Percentiles rank a stretch among this genome's conserved stretches.
Conservation (phyloP, 2,797 vertebrate species). For the Thalassophryne amazonica region DNA sequence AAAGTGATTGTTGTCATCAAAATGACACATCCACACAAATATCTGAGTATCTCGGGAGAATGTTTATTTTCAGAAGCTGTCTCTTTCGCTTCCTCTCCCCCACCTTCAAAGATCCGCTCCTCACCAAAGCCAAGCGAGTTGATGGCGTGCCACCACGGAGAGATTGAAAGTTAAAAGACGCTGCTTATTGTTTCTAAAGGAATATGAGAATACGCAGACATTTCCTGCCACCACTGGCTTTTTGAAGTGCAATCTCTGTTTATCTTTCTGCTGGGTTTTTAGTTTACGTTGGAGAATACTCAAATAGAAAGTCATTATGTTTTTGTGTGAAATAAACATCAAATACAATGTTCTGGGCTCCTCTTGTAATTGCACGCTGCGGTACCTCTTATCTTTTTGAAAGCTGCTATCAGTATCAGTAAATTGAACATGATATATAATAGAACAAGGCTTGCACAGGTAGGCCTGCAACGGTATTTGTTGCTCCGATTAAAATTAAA, state of each 20-base stretch:
- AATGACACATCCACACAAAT: constrained; percentile 51
- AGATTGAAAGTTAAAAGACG: constrained; percentile 66
- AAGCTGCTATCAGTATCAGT: constrained; percentile 32
- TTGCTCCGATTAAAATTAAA: constrained; percentile 27
- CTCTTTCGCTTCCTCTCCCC: constrained; percentile 50
- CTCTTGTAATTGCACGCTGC: constrained; percentile 32
- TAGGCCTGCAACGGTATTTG: constrained; percentile 2
- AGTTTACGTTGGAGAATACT: constrained; percentile 60
- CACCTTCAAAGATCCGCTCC: constrained; percentile 62
- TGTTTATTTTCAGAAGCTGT: constrained; percentile 66
- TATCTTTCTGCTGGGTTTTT: constrained; percentile 62
- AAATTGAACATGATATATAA: constrained; percentile 34
- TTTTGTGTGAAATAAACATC: constrained; percentile 47
- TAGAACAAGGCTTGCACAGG: constrained; percentile 15
- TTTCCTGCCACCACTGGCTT: constrained; percentile 53
- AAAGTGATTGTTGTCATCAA: constrained; percentile 55
- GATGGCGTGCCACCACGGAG: constrained; percentile 50
- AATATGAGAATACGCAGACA: constrained; percentile 58
- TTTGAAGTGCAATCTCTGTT: constrained; percentile 68
- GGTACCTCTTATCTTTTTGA: constrained; percentile 35
- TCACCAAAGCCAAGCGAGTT: constrained; percentile 46
- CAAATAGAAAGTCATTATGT: constrained; percentile 37
- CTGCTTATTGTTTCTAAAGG: constrained; percentile 72
- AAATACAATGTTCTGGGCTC: constrained; percentile 19
- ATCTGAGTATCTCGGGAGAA: constrained; percentile 51